Base-by-base conservation (phyloP, 2,888 invertebrate genomes). In the Xiphydria camelus region DNA sequence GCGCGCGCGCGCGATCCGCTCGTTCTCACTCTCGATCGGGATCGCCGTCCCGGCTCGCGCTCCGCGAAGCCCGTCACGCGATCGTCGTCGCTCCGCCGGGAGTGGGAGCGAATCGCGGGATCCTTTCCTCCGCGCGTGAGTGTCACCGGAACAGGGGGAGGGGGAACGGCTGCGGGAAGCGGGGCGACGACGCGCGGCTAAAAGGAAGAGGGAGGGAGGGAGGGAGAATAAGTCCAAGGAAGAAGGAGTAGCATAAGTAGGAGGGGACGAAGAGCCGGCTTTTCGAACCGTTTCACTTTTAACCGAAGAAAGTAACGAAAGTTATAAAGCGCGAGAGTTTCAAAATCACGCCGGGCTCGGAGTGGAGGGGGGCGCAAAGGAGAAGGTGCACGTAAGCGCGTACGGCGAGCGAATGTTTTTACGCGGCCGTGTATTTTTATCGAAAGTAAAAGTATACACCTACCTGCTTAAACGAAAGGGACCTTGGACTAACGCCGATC, bases 231-330 rank as follows among this genome's bases (percentile, higher is more conserved):
- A 29, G 29, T 14, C 14, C 9, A 6, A 7, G 9, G 12, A 29
- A 12, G 29, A 14, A 7, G 29, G 12, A n/a, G 12, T 15, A 12
- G 29, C 15, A 4, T 29, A 29, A 12, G 12, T 29, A 29, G 15
- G 9, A 12, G 12, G 5, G 5, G 29, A 4, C 5, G 14, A 38
- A 44, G 36, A 46, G 49, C 40, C 47, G 49, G 42, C 53, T 46
- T 47, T 51, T 47, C 48, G 45, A 41, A 60, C n/a, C 64, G 59
- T 67, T 64, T 66, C 64, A 53, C 63, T 66, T 62, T 65, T 61
- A 62, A 56, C 62, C 59, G 64, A 69, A 68, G 68, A 68, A 68
- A 68, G 70, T 64, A 63, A 69, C 58, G 69, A 70, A 70, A 70
- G 70, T 68, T 47, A 45, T 36, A 55, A 66, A 70, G n/a, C n/a